These are phyloP conservation scores for Toxotes chatareus DNA, from an alignment of 2,113 vertebrate species.

Conservation along the genomic window DNA sequence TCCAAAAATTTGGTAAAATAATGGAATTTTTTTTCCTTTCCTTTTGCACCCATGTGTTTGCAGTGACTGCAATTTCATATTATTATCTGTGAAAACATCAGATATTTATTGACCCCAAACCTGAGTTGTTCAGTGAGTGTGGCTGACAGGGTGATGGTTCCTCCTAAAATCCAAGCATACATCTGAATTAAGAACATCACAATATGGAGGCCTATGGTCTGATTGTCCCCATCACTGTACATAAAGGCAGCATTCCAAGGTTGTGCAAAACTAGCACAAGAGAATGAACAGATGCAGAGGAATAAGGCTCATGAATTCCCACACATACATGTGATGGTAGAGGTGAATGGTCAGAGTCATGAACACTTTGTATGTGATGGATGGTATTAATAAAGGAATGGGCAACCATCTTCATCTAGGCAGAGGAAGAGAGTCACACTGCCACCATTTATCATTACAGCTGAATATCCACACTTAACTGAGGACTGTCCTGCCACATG, in stretches of 20 bases:
- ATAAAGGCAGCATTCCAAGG: background rate
- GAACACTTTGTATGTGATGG: slow-evolving; percentile 46
- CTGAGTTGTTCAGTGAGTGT: background rate
- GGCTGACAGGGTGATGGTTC: background rate
- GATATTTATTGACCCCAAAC: background rate
- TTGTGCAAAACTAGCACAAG: background rate
- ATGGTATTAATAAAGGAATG: slow-evolving; percentile 47
- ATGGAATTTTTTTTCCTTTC: no score
- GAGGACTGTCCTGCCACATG: background rate
- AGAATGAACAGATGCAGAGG: slow-evolving; percentile 2
- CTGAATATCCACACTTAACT: slow-evolving; percentile 10
- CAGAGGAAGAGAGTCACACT: background rate
- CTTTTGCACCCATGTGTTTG: background rate
- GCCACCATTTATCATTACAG: slow-evolving; percentile 34
- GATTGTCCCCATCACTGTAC: background rate
- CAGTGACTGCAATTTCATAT: background rate
- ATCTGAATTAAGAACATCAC: background rate
- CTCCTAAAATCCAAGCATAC: background rate
- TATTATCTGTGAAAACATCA: background rate
- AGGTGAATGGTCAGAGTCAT: slow-evolving; percentile 26
- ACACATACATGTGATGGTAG: background rate
- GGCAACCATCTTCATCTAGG: slow-evolving; percentile 11
- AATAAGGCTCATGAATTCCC: background rate
- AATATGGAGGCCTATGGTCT: background rate
- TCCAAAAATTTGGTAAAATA: no score